These are phyloP conservation scores for Labeo rohita DNA, from an alignment of 2,113 vertebrate genomes.

Conservation along the genomic window DNA sequence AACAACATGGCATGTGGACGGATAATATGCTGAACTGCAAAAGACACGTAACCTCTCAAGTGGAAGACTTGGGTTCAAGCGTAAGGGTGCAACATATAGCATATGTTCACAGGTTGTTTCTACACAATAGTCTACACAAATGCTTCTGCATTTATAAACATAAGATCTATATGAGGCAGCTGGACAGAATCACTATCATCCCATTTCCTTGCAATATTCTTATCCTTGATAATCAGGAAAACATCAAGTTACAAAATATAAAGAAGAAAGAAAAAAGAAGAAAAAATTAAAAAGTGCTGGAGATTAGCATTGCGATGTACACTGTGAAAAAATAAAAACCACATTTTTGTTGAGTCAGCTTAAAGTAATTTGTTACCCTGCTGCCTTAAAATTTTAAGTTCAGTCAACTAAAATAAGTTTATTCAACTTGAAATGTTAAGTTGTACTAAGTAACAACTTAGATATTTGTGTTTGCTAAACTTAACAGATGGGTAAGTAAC, in stretches of 20 bases:
- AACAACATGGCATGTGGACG: slow-evolving; percentile 39
- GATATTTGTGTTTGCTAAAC: too few relatives aligned
- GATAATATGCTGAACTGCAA: slow-evolving; percentile 48
- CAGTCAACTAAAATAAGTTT: too few relatives aligned
- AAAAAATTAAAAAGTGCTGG: too few relatives aligned
- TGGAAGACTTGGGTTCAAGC: slow-evolving; percentile 19
- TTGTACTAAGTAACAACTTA: too few relatives aligned
- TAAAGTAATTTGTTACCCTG: too few relatives aligned
- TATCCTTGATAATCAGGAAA: background rate
- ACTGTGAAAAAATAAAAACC: too few relatives aligned
- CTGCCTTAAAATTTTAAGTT: too few relatives aligned
- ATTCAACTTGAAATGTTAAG: too few relatives aligned
- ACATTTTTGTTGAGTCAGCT: too few relatives aligned
- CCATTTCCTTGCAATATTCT: background rate
- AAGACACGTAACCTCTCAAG: slow-evolving; percentile 50
- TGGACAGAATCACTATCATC: background rate
- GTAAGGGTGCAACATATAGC: slow-evolving; percentile 28
- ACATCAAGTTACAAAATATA: background rate
- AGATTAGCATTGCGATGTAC: background rate
- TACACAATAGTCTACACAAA: background rate
- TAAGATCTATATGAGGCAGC: background rate
- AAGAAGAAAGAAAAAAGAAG: too few relatives aligned
- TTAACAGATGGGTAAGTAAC: too few relatives aligned
- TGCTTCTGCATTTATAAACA: background rate
- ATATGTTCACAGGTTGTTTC: slow-evolving; percentile 44